Percentiles rank a stretch among this genome's conserved stretches.
phyloP scores from a whole-genome alignment of 2,888 invertebrate genomes.

The Cephus runcator region DNA sequence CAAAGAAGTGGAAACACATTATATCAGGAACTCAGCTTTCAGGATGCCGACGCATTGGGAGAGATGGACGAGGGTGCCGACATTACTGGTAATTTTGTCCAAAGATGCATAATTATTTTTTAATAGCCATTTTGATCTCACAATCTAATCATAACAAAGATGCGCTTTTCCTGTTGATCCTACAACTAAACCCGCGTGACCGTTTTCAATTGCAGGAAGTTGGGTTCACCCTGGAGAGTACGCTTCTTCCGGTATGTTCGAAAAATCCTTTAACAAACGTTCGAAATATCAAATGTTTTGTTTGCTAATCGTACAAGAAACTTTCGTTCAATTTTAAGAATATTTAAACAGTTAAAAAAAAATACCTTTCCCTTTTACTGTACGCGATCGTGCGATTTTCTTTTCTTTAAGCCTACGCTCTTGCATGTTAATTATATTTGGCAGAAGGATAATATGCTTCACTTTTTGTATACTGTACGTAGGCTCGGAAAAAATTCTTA shows the following conservation, averaged over 20 bases:
- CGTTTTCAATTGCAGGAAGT: slow-evolving; percentile 74
- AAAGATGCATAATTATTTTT: not conserved
- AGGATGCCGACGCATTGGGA: slow-evolving; percentile 86
- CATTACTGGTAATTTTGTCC: slow-evolving; percentile 82
- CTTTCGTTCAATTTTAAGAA: slow-evolving; percentile 5
- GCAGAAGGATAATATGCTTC: not conserved
- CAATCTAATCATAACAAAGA: not conserved
- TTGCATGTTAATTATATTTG: not conserved
- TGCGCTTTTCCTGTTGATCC: not conserved
- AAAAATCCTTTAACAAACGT: slow-evolving; percentile 26
- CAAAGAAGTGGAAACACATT: slow-evolving; percentile 90
- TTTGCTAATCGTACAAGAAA: slow-evolving; percentile 27
- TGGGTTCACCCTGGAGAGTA: slow-evolving; percentile 99
- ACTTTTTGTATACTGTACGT: not conserved
- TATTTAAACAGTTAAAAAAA: slow-evolving; percentile 3
- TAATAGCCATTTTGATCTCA: not conserved
- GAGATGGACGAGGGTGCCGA: slow-evolving; percentile 89
- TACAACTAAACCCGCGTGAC: not conserved
- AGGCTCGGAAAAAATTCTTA: not conserved
- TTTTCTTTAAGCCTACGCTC: not conserved
- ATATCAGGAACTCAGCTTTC: slow-evolving; percentile 94
- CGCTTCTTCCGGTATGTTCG: slow-evolving; percentile 91
- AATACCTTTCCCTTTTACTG: not conserved
- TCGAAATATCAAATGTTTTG: slow-evolving; percentile 25
- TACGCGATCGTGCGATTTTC: not conserved